Evolutionary conservation across 2,888 invertebrate genomes (phyloP).

Genomic region (Rhingia campestris): DNA sequence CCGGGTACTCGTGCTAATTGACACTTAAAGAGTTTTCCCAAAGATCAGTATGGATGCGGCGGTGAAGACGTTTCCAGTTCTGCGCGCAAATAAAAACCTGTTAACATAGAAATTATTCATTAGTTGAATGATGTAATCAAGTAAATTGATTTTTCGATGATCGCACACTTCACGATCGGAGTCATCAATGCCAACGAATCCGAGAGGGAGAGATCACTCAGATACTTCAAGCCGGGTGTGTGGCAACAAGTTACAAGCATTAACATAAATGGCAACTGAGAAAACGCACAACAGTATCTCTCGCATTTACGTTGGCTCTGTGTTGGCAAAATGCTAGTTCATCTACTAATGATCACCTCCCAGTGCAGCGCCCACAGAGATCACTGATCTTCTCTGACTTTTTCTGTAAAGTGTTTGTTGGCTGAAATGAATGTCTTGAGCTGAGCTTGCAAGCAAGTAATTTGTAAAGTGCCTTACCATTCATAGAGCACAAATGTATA

Average conservation of each 20-base stretch:
- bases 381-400: slow-evolving; percentile 35
- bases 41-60: slow-evolving; percentile 31
- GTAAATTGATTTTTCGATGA: slow-evolving; percentile 64
- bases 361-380: slow-evolving; percentile 59
- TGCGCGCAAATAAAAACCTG: slow-evolving; percentile 54
- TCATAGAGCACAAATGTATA: slow-evolving; percentile 38
- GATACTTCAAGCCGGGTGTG: slow-evolving; percentile 35
- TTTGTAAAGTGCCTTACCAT: slow-evolving; percentile 50
- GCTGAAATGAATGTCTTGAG: slow-evolving; percentile 24
- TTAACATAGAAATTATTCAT: slow-evolving; percentile 71
- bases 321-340: slow-evolving; percentile 45
- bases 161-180: slow-evolving; percentile 28
- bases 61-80: slow-evolving; percentile 32
- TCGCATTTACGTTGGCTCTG: background rate
- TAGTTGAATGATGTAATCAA: slow-evolving; percentile 71
- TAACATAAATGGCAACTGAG: slow-evolving; percentile 55
- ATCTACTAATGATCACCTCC: slow-evolving; percentile 54
- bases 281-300: slow-evolving; percentile 27
- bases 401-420: slow-evolving; percentile 6
- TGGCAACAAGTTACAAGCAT: slow-evolving; percentile 56
- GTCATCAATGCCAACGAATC: slow-evolving; percentile 33
- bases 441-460: slow-evolving; percentile 28
- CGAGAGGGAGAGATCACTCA: slow-evolving; percentile 37
- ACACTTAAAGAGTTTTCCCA: slow-evolving; percentile 5
- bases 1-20: slow-evolving; percentile 9